Evolutionary conservation across 2,888 invertebrate genomes (phyloP), one percentile per base, ranked within the genome.

Genomic region (Baccha elongata): DNA sequence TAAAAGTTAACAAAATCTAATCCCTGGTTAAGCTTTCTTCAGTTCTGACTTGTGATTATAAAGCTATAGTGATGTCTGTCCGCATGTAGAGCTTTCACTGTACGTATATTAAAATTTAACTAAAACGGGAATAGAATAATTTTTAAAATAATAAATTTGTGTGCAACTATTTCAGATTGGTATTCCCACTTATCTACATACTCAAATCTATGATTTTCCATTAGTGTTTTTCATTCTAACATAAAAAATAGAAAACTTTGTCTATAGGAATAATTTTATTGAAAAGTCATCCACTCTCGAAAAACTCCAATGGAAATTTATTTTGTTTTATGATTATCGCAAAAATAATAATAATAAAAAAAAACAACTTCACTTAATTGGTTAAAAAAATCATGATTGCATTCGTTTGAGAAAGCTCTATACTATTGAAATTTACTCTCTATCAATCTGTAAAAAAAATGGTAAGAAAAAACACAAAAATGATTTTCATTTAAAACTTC

Each of bases 401-500:
- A 60, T 40, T 60, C 42, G 29, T 44, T 60, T 60, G 44, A 19
- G 60, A 26, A 10, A 35, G n/a, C 11, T n/a, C 13, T n/a, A n/a
- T 4, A 21, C 53, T 10, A 13, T 29, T 15, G 3, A 55, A 23
- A 19, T 10, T 21, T 40, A 23, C 26, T 15, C 40, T 7, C 40
- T 42, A 10, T 23, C 40, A 32, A 60, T 29, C n/a, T 8, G 42
- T 17, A 15, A 29, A 60, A 29, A 44, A n/a, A n/a, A n/a, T n/a
- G 44, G 17, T 29, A 17, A 44, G 15, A 17, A 60, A 26, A 29
- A 29, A 35, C 11, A 17, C 7, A 26, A 21, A 21, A 46, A 21
- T 42, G 29, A 58, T 60, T 60, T 60, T 8, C 44, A 60, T 60
- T 60, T 60, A 44, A 40, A 60, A 42, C 19, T 60, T 32, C 10